A percentile compares a stretch with the other conserved stretches of the same genome.
These are phyloP conservation scores for Murina feae DNA, from an alignment of 2,113 vertebrate genomes.

Conservation along the genomic window DNA sequence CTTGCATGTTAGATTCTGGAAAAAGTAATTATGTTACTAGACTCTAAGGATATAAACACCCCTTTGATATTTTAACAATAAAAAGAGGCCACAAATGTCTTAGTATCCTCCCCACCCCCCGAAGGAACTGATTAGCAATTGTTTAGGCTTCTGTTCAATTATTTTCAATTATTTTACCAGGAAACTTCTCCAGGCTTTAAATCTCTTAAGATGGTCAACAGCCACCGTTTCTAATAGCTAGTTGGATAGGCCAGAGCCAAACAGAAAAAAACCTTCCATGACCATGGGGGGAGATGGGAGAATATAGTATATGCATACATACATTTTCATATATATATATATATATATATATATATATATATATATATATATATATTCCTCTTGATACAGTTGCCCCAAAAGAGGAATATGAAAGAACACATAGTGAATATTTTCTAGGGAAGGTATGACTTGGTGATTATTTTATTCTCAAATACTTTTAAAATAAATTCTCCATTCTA, in stretches of 20 bases:
- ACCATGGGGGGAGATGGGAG: not conserved
- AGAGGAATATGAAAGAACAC: not conserved
- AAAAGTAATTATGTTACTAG: not conserved
- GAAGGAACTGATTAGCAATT: not conserved
- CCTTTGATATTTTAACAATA: not conserved
- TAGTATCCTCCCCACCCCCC: not conserved
- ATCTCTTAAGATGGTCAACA: not conserved
- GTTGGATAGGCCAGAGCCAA: not conserved
- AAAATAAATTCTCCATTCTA: slow-evolving; percentile 26
- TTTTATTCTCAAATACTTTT: slow-evolving; percentile 13
- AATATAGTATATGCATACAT: not conserved
- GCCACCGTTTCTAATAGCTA: not conserved
- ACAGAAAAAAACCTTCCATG: not conserved
- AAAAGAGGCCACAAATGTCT: not conserved
- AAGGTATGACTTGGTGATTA: not conserved
- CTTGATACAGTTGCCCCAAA: not conserved
- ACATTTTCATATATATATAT: not conserved
- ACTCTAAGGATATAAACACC: not conserved
- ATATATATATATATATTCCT: not conserved
- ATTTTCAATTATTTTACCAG: not conserved
- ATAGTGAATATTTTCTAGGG: not conserved
- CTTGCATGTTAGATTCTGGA: not conserved
- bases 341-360: not conserved
- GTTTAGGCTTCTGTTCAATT: not conserved
- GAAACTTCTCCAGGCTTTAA: not conserved